Base-by-base conservation (phyloP, 2,888 invertebrate species). In the Eupithecia inturbata region DNA sequence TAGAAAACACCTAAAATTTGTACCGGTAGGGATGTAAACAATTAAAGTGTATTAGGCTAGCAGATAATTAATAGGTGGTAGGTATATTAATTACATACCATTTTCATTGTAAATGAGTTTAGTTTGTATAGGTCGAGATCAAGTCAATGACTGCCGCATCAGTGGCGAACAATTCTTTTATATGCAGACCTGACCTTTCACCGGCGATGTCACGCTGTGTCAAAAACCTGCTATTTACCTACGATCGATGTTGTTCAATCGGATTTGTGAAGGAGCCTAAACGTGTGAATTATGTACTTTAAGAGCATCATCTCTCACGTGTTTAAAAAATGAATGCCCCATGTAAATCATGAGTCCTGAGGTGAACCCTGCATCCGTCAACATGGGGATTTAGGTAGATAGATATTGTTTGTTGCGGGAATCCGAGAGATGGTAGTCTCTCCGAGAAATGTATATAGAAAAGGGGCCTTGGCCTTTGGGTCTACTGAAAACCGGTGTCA, bases 131-230 rank as follows among this genome's bases (percentile, higher is more conserved):
- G 83, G 83, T 84, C 80, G 87, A 82, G 85, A 82, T 78, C 88
- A 86, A 87, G 87, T 87, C 87, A 85, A 86, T 89, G 86, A 92
- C 91, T 93, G 92, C 90, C 92, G 87, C 79, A 83, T 79, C 79
- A 79, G 70, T 83, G 78, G 82, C 79, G 80, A 82, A 87, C 82
- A 85, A 88, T 84, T 90, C 92, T 93, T 93, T 90, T 94, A 94
- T 93, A 93, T 89, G 36, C 5, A 22, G 31, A 16, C 45, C n/a
- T 60, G 68, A 19, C 62, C 90, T 90, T 91, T 90, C 88, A 86
- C 86, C 80, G 76, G 82, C 85, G 78, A 82, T 84, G 87, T 60
- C 89, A 85, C 87, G 57, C 57, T 22, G 57, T 57, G 57, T 57
- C 57, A 57, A 57, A 57, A 57, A 57, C 57, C 22, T 57, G 57